phyloP scores from a whole-genome alignment of 2,113 vertebrate species.

The Myanophis thanlyinensis region DNA sequence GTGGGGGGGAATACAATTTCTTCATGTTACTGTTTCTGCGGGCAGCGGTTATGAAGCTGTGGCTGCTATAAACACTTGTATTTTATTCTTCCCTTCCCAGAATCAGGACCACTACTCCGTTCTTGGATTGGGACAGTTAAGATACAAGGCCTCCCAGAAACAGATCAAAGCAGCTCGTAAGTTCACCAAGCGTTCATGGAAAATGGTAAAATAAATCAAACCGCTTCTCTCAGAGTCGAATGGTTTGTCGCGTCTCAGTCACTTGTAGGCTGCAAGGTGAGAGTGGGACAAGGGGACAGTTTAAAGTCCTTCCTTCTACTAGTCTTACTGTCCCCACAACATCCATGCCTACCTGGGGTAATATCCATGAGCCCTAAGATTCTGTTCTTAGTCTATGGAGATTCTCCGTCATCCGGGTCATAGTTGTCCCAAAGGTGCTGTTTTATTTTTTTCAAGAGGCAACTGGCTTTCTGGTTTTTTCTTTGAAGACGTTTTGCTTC shows the following conservation, averaged over 20 bases:
- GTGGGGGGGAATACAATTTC: neutral
- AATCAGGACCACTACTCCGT: slow-evolving; percentile 99
- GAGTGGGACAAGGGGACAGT: neutral
- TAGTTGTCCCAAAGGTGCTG: too few relatives aligned
- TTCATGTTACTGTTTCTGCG: neutral
- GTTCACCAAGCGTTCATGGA: slow-evolving; percentile 62
- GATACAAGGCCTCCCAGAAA: slow-evolving; percentile 95
- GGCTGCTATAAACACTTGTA: neutral
- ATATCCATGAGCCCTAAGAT: neutral
- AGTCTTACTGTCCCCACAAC: neutral
- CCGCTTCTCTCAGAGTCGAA: neutral
- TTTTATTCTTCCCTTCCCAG: slow-evolving; percentile 65
- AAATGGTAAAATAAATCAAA: neutral
- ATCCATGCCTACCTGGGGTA: neutral
- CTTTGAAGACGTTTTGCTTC: too few relatives aligned
- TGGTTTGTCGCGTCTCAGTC: neutral
- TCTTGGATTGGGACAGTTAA: slow-evolving; percentile 84
- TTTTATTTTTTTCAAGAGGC: too few relatives aligned
- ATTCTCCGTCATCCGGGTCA: too few relatives aligned
- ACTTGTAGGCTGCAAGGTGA: neutral
- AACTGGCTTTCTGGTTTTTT: too few relatives aligned
- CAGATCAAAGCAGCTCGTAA: slow-evolving; percentile 99
- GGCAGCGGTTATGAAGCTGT: neutral
- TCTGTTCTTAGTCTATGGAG: too few relatives aligned
- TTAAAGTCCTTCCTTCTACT: neutral